These are phyloP conservation scores for Sebastes cheni DNA, from an alignment of 2,797 vertebrate genomes.

Conservation along the genomic window DNA sequence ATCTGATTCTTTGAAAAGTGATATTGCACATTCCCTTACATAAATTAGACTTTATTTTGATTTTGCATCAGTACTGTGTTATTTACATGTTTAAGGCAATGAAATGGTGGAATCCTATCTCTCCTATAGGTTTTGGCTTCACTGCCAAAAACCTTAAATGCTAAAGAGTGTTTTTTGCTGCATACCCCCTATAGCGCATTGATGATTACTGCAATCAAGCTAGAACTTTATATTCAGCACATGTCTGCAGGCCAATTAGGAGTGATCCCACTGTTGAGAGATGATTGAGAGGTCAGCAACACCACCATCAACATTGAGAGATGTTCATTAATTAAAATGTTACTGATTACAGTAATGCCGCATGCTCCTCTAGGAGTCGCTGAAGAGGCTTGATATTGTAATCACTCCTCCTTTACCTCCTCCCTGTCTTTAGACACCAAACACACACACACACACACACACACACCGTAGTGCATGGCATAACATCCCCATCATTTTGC, in stretches of 20 bases:
- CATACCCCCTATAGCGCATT: background rate
- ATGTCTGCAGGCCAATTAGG: slow-evolving; percentile 24
- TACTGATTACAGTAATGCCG: slow-evolving; percentile 45
- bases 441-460: background rate
- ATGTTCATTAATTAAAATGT: slow-evolving; percentile 54
- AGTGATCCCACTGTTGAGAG: slow-evolving; percentile 19
- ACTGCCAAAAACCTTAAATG: background rate
- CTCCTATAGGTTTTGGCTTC: background rate
- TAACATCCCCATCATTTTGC: slow-evolving; percentile 35
- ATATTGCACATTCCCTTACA: background rate
- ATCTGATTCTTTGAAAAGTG: background rate
- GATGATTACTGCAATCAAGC: background rate
- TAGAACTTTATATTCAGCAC: slow-evolving; percentile 22
- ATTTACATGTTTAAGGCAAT: slow-evolving; percentile 6
- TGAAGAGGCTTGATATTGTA: slow-evolving; percentile 24
- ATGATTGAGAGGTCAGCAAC: slow-evolving; percentile 54
- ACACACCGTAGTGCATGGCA: slow-evolving; percentile 55
- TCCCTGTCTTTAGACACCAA: slow-evolving; percentile 20
- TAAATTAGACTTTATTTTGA: background rate
- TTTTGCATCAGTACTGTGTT: background rate
- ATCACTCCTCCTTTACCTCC: slow-evolving; percentile 26
- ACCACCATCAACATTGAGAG: slow-evolving; percentile 38
- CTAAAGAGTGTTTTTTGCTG: background rate
- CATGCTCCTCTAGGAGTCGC: slow-evolving; percentile 22
- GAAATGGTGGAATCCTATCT: background rate